Evolutionary conservation across 2,113 vertebrate genomes (phyloP).

Genomic region (Columba janthina): DNA sequence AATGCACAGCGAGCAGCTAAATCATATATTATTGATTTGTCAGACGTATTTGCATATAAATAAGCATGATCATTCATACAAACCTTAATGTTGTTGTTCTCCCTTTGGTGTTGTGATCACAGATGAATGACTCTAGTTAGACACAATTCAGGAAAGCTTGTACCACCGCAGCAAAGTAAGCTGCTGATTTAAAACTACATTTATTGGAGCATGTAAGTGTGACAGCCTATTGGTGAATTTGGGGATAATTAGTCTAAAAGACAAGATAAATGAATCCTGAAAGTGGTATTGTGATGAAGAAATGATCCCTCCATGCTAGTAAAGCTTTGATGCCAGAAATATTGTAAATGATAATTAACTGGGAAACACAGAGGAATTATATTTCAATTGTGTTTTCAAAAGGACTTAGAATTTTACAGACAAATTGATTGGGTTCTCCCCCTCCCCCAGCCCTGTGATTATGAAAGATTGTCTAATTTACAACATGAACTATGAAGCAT

Average conservation of each 20-base stretch:
- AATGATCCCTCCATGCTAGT: constrained; percentile 74
- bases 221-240: constrained; percentile 85
- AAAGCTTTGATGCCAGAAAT: constrained; percentile 88
- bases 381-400: constrained; percentile 79
- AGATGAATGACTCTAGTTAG: constrained; percentile 85
- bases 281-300: constrained; percentile 88
- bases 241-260: constrained; percentile 88
- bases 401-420: constrained; percentile 82
- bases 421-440: constrained; percentile 87
- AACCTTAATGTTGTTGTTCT: constrained; percentile 74
- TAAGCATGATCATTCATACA: constrained; percentile 84
- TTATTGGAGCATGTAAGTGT: constrained; percentile 89
- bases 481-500: constrained; percentile 79
- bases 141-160: constrained; percentile 75
- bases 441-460: constrained; percentile 79
- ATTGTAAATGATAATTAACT: constrained; percentile 94
- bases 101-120: constrained; percentile 79
- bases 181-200: constrained; percentile 84
- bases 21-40: constrained; percentile 88
- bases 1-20: constrained; percentile 76
- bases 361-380: constrained; percentile 77
- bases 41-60: constrained; percentile 86
- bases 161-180: constrained; percentile 74
- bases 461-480: constrained; percentile 93
- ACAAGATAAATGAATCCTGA: constrained; percentile 98